Base-by-base conservation (phyloP, 2,113 vertebrate species). In the Carettochelys insculpta region DNA sequence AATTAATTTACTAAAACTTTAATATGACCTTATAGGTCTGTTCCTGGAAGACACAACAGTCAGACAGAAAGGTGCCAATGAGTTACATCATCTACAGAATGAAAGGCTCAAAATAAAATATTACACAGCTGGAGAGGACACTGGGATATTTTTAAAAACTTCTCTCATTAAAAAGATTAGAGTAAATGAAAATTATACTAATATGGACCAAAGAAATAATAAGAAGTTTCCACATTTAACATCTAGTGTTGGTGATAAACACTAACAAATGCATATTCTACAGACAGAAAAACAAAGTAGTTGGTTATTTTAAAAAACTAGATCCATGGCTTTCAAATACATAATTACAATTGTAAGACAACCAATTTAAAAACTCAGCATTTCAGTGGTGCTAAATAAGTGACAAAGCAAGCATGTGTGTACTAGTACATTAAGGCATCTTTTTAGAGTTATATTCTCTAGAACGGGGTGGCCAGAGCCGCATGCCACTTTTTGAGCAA, bases 351-450 rank as follows among this genome's bases (percentile, higher is more conserved):
- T 58, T 73, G 24, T n/a, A 4, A 54, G 75, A 38, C 17, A 41
- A 43, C 22, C 24, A 5, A 8, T 16, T 65, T 19, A 25, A 43
- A 73, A 27, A 24, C 73, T 82, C 1, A 20, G 2, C 5, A 65
- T 0, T 0, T 10, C 29, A 83, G 2, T 1, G 24, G 6, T 51
- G 77, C 1, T 56, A 19, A 52, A 31, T 14, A 85, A 91, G 68
- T 43, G 31, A 5, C 19, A 76, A 29, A 5, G 2, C 68, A 73
- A 27, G 24, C 25, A 41, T 13, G 24, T 25, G 41, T 43, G 68
- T 0, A 0, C 3, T 29, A 75, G 16, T n/a, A n/a, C n/a, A 93
- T 87, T 9, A 2, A 1, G 77, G 6, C 8, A 27, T 0, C 31
- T 20, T 83, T 79, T 22, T 20, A 65, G 34, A 65, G 2, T 79